phyloP scores from a whole-genome alignment of 2,113 vertebrate species.

The Pelusios castaneus region DNA sequence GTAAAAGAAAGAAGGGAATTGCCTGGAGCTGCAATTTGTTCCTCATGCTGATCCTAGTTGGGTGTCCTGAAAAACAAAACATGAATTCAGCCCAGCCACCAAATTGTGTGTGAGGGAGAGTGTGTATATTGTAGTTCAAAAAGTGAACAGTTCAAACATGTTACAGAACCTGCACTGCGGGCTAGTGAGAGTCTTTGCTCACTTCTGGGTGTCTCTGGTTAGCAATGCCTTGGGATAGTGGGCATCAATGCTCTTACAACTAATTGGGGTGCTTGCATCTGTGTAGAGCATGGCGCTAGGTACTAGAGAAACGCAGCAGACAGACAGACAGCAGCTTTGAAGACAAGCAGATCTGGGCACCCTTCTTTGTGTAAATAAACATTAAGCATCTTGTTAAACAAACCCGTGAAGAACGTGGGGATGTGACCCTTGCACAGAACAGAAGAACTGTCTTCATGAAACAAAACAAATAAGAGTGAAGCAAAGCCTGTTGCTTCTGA shows the following conservation, averaged over 20 bases:
- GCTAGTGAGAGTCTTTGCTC: background rate
- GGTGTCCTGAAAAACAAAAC: slow-evolving; percentile 32
- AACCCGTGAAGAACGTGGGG: background rate
- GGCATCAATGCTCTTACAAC: background rate
- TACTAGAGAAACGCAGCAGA: background rate
- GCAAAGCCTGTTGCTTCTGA: background rate
- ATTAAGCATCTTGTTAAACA: background rate
- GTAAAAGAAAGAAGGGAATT: slow-evolving; percentile 53
- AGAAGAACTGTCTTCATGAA: background rate
- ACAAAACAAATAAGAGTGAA: background rate
- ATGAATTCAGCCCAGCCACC: background rate
- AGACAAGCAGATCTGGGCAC: background rate
- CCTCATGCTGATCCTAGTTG: slow-evolving; percentile 59
- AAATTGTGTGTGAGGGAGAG: background rate
- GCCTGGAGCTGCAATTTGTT: slow-evolving; percentile 6
- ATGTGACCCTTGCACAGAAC: background rate
- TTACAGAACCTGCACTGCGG: background rate
- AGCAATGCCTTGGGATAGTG: background rate
- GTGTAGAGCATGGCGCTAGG: background rate
- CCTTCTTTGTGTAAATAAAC: background rate
- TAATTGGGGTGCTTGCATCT: background rate
- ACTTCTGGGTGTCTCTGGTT: background rate
- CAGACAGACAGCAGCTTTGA: background rate
- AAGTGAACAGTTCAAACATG: background rate
- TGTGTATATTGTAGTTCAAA: background rate